A percentile compares a stretch with the other conserved stretches of the same genome.
phyloP scores from a whole-genome alignment of 2,888 invertebrate species.

The Amaurobius ferox region DNA sequence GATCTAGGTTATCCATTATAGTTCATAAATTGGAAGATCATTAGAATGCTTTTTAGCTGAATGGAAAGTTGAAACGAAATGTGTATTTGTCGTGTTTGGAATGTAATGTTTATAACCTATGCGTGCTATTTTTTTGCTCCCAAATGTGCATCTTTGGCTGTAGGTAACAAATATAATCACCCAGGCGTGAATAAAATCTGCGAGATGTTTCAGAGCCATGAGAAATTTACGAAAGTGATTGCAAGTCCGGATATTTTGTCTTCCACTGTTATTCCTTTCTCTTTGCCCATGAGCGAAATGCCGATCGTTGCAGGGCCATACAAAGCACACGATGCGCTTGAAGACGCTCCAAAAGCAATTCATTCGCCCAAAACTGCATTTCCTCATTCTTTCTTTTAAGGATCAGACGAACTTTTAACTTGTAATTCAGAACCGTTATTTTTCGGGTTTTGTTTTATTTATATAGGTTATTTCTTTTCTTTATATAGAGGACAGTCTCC shows the following conservation, averaged over 20 bases:
- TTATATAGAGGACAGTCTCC: too few relatives aligned
- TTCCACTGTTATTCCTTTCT: conserved; percentile 6
- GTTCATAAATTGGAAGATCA: too few relatives aligned
- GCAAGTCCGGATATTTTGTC: neutral
- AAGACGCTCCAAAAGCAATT: neutral
- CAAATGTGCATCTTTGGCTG: neutral
- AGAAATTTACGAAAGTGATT: conserved; percentile 6
- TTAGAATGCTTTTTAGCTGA: too few relatives aligned
- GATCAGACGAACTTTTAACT: neutral
- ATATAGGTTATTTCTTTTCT: neutral
- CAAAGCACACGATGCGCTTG: neutral
- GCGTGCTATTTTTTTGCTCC: neutral
- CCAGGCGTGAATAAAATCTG: neutral
- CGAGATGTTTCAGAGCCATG: neutral
- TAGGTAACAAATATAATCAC: neutral
- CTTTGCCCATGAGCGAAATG: neutral
- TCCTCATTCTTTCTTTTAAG: neutral
- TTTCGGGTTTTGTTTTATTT: neutral
- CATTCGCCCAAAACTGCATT: neutral
- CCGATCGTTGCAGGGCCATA: neutral
- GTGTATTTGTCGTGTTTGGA: neutral
- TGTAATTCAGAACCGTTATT: neutral
- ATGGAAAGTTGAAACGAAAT: neutral
- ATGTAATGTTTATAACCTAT: neutral
- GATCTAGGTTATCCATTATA: too few relatives aligned